A percentile compares a stretch with the other conserved stretches of the same genome.
These are phyloP conservation scores for Taphrorychus bicolor DNA, from an alignment of 2,888 invertebrate species.

Conservation along the genomic window DNA sequence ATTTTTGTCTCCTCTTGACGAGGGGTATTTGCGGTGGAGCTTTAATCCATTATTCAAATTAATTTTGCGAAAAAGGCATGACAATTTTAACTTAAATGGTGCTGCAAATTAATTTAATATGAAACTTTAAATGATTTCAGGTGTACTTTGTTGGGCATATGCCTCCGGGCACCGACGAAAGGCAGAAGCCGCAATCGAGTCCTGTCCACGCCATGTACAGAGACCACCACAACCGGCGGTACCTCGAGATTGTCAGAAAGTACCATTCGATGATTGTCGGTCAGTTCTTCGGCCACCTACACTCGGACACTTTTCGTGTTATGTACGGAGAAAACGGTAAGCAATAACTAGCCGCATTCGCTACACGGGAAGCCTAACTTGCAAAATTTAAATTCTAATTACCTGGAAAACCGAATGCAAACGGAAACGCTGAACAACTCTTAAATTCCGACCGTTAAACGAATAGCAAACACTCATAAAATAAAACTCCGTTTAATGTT, in stretches of 20 bases:
- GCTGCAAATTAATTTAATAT: not conserved
- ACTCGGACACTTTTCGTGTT: constrained; percentile 89
- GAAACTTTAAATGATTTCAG: too few relatives aligned
- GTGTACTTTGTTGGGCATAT: constrained; percentile 91
- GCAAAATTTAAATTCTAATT: not conserved
- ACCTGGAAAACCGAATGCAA: not conserved
- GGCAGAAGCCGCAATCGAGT: constrained; percentile 70
- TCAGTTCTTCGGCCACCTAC: constrained; percentile 92
- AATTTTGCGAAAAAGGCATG: not conserved
- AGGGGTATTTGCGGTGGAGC: not conserved
- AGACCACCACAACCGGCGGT: constrained; percentile 78
- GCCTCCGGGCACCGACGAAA: constrained; percentile 87
- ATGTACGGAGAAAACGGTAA: constrained; percentile 81
- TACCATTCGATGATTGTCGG: constrained; percentile 84
- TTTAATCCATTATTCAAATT: not conserved
- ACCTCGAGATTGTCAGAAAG: constrained; percentile 76
- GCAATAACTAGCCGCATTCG: not conserved
- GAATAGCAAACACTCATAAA: constrained; percentile 11
- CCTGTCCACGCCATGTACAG: constrained; percentile 68
- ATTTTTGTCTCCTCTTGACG: constrained; percentile 2
- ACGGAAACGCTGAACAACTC: not conserved
- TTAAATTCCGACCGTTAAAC: constrained; percentile 10
- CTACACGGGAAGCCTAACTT: not conserved
- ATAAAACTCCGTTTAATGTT: constrained; percentile 10
- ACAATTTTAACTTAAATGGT: not conserved